Conservation (phyloP, 1,140 invertebrate species). For the Pseudoatta argentina region DNA sequence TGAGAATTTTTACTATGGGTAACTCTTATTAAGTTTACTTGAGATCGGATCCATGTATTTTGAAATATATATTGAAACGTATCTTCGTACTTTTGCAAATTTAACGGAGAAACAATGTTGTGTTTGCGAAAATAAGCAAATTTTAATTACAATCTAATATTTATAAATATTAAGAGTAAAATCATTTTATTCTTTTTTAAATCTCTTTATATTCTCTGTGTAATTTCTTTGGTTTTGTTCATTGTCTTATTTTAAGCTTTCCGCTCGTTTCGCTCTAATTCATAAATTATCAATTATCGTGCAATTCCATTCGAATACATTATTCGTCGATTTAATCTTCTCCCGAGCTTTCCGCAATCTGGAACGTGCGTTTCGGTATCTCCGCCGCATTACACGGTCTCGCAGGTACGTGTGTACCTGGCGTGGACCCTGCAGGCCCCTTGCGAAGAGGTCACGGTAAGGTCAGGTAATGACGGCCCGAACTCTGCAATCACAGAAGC, state of each 20-base stretch:
- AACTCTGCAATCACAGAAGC: constrained; percentile 85
- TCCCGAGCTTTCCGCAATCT: constrained; percentile 64
- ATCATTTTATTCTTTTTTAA: neutral
- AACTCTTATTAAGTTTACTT: constrained; percentile 32
- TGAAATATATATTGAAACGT: neutral
- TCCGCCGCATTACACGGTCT: constrained; percentile 46
- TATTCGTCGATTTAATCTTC: constrained; percentile 23
- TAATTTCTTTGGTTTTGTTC: neutral
- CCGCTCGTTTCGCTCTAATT: constrained; percentile 1
- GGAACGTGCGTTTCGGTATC: constrained; percentile 76
- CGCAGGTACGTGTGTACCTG: constrained; percentile 53
- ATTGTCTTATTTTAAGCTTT: neutral
- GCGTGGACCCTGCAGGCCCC: constrained; percentile 78
- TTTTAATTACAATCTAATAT: neutral
- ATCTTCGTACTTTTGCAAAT: neutral
- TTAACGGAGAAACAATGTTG: neutral
- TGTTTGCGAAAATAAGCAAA: neutral
- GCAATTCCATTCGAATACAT: neutral
- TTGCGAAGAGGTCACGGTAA: constrained; percentile 79
- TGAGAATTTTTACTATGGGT: constrained; percentile 15
- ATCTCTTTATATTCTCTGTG: neutral
- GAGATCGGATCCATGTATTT: neutral
- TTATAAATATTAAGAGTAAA: neutral
- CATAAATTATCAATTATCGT: neutral
- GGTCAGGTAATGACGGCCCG: constrained; percentile 84